Evolutionary conservation across 1,140 invertebrate species (phyloP), one percentile per base, ranked within the genome.

Genomic region (Pseudomyrmex flavicornis): DNA sequence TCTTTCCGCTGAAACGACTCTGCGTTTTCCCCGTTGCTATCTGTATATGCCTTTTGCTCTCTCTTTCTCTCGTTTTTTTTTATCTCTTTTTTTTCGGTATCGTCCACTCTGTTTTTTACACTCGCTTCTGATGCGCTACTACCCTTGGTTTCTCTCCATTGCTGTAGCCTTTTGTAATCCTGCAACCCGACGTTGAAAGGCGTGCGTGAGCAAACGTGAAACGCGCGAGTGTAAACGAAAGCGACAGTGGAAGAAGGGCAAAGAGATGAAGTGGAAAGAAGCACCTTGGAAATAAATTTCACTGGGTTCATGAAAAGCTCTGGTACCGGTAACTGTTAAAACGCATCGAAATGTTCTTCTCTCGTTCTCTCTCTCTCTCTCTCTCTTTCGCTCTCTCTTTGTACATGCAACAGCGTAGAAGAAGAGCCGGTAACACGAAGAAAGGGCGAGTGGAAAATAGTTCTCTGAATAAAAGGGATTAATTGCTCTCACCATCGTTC

Each of bases 391-490:
- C 26, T 35, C 35, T 35, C 35, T 35, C 35, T 35, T 35, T 35
- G 35, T 48, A 2, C 66, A 62, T 35, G 61, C 68, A 58, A 20
- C 35, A 35, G 2, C 9, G 44, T 61, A 56, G 22, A 70, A 48
- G 35, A 59, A 46, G 22, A 61, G n/a, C 44, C 10, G 15, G 5
- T 58, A 48, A 17, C 17, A 56, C 8, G 35, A 1, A 5, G 15
- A 15, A 7, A 5, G 20, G 5, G 2, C 2, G 13, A 35, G 35
- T 13, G 26, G 12, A 46, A 3, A 2, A 35, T 26, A 54, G 58
- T 20, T 52, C 17, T 56, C 56, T 35, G 83, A 65, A 85, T 88
- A 88, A 88, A 88, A 85, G 74, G 73, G 77, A 88, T 88, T 88
- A 88, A 85, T 88, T 76, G 83, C 44, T 65, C 9, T 9, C 44